Evolutionary conservation across 2,888 invertebrate genomes (phyloP).

Genomic region (Chloroclysta siterata): DNA sequence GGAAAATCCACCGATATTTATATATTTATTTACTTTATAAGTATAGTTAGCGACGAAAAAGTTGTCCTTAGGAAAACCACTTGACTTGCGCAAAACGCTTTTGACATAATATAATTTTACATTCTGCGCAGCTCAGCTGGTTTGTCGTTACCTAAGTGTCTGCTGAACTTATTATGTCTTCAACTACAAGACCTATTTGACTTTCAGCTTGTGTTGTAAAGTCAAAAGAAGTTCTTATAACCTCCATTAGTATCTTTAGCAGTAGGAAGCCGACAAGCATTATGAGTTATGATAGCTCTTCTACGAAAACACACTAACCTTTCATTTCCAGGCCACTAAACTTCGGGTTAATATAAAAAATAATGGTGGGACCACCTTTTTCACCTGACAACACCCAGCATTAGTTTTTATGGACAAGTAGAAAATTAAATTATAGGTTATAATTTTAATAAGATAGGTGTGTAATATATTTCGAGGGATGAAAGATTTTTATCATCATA

Average conservation of each 20-base stretch:
- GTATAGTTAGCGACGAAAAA: too few relatives aligned
- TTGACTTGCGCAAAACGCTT: too few relatives aligned
- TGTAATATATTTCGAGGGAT: conserved; percentile 76
- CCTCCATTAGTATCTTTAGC: neutral
- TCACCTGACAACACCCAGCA: conserved; percentile 76
- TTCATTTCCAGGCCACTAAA: conserved; percentile 71
- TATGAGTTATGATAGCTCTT: conserved; percentile 68
- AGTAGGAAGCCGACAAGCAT: neutral
- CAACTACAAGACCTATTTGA: too few relatives aligned
- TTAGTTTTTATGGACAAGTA: conserved; percentile 74
- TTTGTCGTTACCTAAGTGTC: too few relatives aligned
- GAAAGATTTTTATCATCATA: conserved; percentile 70
- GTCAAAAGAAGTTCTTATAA: too few relatives aligned
- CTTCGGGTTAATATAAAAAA: conserved; percentile 70
- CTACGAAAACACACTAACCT: conserved; percentile 68
- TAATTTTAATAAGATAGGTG: conserved; percentile 84
- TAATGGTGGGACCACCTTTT: conserved; percentile 75
- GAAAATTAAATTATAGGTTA: conserved; percentile 84
- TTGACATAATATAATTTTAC: too few relatives aligned
- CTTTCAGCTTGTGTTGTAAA: too few relatives aligned
- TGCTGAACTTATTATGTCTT: too few relatives aligned
- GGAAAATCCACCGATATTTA: too few relatives aligned
- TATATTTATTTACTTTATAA: too few relatives aligned
- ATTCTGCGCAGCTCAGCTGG: too few relatives aligned
- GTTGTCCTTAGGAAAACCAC: too few relatives aligned